These are phyloP conservation scores for Pachliopta kotzebuea DNA, from an alignment of 2,888 invertebrate genomes.

Conservation along the genomic window DNA sequence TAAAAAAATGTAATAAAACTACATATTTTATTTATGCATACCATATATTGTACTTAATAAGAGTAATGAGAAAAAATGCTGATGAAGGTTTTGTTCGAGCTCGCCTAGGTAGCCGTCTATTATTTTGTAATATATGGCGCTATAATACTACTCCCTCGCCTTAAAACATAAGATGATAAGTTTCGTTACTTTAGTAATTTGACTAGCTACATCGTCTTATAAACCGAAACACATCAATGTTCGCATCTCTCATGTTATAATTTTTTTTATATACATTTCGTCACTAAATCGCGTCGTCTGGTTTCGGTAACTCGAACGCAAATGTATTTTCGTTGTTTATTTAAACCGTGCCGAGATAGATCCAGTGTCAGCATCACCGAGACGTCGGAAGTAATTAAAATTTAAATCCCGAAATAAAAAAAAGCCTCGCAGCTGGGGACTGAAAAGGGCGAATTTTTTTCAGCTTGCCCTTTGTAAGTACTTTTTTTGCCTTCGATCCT, in stretches of 20 bases:
- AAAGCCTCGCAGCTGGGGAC: constrained; percentile 26
- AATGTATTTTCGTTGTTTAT: constrained; percentile 29
- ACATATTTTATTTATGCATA: neutral
- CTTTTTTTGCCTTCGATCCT: neutral
- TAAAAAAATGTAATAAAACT: neutral
- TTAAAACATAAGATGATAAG: too few relatives aligned
- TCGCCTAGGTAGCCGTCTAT: too few relatives aligned
- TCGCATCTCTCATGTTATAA: too few relatives aligned
- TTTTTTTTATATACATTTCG: neutral
- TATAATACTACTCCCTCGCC: too few relatives aligned
- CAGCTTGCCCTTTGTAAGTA: neutral
- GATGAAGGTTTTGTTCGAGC: too few relatives aligned
- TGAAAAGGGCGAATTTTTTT: constrained; percentile 2
- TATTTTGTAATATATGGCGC: too few relatives aligned
- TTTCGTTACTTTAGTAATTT: too few relatives aligned
- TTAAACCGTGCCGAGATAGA: constrained; percentile 27
- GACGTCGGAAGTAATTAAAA: constrained; percentile 41
- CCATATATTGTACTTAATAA: too few relatives aligned
- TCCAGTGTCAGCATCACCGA: constrained; percentile 31
- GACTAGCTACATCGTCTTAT: too few relatives aligned
- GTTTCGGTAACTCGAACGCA: constrained; percentile 20
- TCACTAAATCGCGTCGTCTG: neutral
- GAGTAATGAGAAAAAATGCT: too few relatives aligned
- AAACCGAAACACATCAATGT: too few relatives aligned
- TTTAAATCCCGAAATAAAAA: constrained; percentile 37